These are phyloP conservation scores for Rhimphoctona megacephalus DNA, from an alignment of 2,888 invertebrate species.

Conservation along the genomic window DNA sequence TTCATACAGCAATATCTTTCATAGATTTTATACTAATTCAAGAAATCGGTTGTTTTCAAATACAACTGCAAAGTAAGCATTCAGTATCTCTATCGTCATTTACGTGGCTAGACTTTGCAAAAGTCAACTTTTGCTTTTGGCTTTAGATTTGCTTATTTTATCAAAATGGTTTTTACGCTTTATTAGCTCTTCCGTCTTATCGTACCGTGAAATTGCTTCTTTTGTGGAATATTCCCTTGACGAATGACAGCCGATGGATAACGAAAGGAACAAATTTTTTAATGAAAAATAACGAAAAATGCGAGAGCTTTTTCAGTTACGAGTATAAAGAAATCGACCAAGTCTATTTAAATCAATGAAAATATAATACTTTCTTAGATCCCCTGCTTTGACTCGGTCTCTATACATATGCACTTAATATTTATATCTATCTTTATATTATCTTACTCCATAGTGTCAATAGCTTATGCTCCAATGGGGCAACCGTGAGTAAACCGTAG, in stretches of 20 bases:
- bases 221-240: too few relatives aligned
- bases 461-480: conserved; percentile 54
- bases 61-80: neutral
- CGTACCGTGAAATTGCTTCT: neutral
- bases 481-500: conserved; percentile 56
- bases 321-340: neutral
- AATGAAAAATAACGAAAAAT: neutral
- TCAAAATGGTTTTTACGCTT: neutral
- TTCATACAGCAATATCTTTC: neutral
- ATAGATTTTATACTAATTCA: neutral
- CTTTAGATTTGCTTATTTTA: neutral
- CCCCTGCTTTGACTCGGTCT: too few relatives aligned
- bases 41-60: neutral
- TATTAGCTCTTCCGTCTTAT: neutral
- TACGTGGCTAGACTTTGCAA: neutral
- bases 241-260: neutral
- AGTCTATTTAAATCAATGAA: neutral
- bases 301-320: neutral
- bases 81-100: neutral
- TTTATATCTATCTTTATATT: neutral
- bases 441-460: conserved; percentile 63
- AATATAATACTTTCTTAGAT: neutral
- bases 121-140: neutral
- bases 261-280: neutral
- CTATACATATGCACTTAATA: neutral